Conservation (phyloP, 2,888 invertebrate species). For the Drosophila cyrtoloma region DNA sequence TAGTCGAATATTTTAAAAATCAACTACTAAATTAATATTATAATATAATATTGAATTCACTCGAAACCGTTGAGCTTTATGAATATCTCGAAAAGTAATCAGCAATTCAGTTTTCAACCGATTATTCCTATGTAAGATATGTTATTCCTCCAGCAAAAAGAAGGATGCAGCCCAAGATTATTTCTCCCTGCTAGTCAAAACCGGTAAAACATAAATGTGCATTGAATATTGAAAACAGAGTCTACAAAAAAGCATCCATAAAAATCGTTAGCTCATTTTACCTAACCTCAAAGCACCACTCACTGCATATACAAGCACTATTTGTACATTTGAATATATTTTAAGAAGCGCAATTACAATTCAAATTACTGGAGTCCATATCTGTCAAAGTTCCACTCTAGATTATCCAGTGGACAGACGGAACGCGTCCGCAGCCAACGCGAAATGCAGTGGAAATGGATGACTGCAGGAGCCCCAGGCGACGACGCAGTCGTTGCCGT, state of each 20-base stretch:
- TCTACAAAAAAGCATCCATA: background rate
- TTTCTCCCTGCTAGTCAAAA: background rate
- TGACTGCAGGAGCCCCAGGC: conserved; percentile 53
- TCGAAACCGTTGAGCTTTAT: background rate
- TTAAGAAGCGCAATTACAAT: background rate
- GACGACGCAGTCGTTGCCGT: conserved; percentile 20
- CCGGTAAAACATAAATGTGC: background rate
- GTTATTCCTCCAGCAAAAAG: background rate
- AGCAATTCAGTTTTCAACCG: background rate
- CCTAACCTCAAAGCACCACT: background rate
- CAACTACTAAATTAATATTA: background rate
- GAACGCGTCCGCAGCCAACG: conserved; percentile 39
- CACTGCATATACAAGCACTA: background rate
- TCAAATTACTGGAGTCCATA: conserved; percentile 12
- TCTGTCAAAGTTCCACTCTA: conserved; percentile 42
- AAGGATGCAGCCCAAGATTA: background rate
- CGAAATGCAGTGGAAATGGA: conserved; percentile 53
- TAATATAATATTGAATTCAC: background rate
- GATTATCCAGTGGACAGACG: conserved; percentile 49
- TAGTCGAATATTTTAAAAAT: background rate
- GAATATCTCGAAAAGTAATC: background rate
- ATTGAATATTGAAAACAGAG: background rate
- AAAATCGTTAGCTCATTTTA: background rate
- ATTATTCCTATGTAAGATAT: background rate
- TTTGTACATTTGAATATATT: background rate